Evolutionary conservation across 2,797 vertebrate species (phyloP).

Genomic region (Lates japonicus): DNA sequence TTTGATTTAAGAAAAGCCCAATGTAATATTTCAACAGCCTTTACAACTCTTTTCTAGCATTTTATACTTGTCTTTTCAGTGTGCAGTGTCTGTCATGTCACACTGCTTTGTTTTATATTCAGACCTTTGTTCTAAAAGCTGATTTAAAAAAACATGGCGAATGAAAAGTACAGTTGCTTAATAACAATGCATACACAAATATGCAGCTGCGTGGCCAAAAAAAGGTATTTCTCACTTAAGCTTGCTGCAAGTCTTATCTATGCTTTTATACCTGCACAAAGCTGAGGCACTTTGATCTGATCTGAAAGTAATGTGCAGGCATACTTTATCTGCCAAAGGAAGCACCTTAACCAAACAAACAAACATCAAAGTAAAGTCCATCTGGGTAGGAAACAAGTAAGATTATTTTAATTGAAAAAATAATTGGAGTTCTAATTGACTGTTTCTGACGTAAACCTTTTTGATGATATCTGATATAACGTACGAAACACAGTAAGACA

Average conservation of each 20-base stretch:
- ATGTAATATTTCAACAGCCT: slow-evolving; percentile 32
- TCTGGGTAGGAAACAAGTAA: slow-evolving; percentile 42
- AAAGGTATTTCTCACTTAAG: slow-evolving; percentile 36
- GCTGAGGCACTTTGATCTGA: slow-evolving; percentile 62
- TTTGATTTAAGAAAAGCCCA: slow-evolving; percentile 46
- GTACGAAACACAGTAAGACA: neutral
- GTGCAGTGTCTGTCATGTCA: slow-evolving; percentile 17
- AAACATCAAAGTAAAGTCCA: slow-evolving; percentile 66
- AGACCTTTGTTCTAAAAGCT: slow-evolving; percentile 30
- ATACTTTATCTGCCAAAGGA: slow-evolving; percentile 52
- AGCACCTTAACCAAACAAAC: slow-evolving; percentile 60
- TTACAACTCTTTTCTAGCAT: neutral
- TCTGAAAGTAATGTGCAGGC: slow-evolving; percentile 56
- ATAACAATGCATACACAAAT: slow-evolving; percentile 27
- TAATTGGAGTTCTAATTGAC: slow-evolving; percentile 69
- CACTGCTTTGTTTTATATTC: slow-evolving; percentile 25
- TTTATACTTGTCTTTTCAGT: slow-evolving; percentile 23
- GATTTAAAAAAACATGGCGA: slow-evolving; percentile 4
- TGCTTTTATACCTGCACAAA: slow-evolving; percentile 63
- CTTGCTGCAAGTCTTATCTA: slow-evolving; percentile 58
- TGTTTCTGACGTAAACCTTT: slow-evolving; percentile 58
- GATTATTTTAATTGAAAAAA: slow-evolving; percentile 77
- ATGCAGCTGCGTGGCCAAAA: slow-evolving; percentile 20
- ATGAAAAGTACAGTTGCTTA: slow-evolving; percentile 7
- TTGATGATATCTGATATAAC: slow-evolving; percentile 53